Base-by-base conservation (phyloP, 2,888 invertebrate species). In the Sceliomorpha sp. region DNA sequence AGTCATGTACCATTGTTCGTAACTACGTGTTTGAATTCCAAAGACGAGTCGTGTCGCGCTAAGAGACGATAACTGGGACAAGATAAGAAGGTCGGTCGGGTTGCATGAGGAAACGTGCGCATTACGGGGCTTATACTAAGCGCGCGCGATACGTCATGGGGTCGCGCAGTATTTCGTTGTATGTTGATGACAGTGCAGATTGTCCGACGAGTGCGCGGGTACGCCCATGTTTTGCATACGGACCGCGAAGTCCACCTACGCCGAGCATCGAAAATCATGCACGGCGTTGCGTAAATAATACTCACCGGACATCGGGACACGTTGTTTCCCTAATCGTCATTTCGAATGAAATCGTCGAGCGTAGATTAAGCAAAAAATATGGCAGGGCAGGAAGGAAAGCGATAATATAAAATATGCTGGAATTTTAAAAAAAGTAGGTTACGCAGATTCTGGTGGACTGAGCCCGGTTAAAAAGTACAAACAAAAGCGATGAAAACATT, bases 151-250 rank as follows among this genome's bases (percentile, higher is more conserved):
- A 58, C 53, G 64, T 66, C 66, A 62, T 55, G 53, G 56, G n/a
- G 55, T 20, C 32, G 39, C 14, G 15, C 47, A 34, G 58, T 48
- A 44, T 59, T 67, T 63, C 70, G 75, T 74, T 74, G 80, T 74
- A 75, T 73, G 82, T 73, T 73, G 82, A 84, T 84, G 83, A 83
- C 82, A 81, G 81, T 75, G 75, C 77, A 78, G 81, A 83, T 83
- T 80, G 79, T 72, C 62, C 67, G 63, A 73, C 69, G 78, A 78
- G 75, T 76, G 71, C 76, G 72, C 74, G 44, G 75, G 64, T 69
- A 77, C 81, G 78, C 82, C 80, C 79, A 78, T 81, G 75, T 64
- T 77, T 76, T 74, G 71, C 77, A 78, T 78, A 72, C 29, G 55
- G 42, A 12, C 39, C 20, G 42, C 42, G 12, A 26, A 14, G 39